Evolutionary conservation across 2,888 invertebrate species (phyloP), one percentile per base, ranked within the genome.

Genomic region (Anaspis maculata): DNA sequence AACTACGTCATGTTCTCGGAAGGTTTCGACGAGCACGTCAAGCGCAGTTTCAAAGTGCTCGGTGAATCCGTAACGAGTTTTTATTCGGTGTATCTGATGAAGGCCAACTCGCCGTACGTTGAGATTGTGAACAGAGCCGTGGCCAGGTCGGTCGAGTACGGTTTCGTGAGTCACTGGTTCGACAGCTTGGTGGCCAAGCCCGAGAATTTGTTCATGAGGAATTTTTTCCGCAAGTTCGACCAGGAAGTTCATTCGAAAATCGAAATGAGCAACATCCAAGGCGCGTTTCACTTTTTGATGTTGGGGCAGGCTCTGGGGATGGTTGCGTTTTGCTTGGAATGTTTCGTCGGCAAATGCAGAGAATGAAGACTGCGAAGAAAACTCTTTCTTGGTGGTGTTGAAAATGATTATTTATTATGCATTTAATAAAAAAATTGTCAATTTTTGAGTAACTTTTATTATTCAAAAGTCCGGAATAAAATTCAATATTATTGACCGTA

Each of bases 131-230:
- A 51, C 28, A 27, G 25, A 13, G 28, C 35, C 9, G 32, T 50
- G 3, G 23, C 11, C 4, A 25, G 19, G 3, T 38, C 45, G 26
- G 25, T 44, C 2, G 48, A 48, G 14, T 32, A 39, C 27, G 52
- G 52, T 19, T 32, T 50, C 3, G 29, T 46, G 4, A 21, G 34
- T 10, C 32, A 44, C 10, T 52, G 50, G 52, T 41, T 41, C 27
- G 9, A 1, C 12, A 19, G 16, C n/a, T 39, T 32, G n/a, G 15
- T 35, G 3, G 37, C 30, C 6, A 32, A 33, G 11, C 23, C 16
- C 2, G 13, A 21, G 25, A 15, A 13, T 13, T 11, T 13, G 11
- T 34, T 29, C 29, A 34, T 34, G 34, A 28, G 12, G n/a, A 15
- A 15, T 3, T 29, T 34, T 29, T 34, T 29, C 21, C 28, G 13